Evolutionary conservation across 2,888 invertebrate species (phyloP), one percentile per base, ranked within the genome.

Genomic region (Apamea crenata): DNA sequence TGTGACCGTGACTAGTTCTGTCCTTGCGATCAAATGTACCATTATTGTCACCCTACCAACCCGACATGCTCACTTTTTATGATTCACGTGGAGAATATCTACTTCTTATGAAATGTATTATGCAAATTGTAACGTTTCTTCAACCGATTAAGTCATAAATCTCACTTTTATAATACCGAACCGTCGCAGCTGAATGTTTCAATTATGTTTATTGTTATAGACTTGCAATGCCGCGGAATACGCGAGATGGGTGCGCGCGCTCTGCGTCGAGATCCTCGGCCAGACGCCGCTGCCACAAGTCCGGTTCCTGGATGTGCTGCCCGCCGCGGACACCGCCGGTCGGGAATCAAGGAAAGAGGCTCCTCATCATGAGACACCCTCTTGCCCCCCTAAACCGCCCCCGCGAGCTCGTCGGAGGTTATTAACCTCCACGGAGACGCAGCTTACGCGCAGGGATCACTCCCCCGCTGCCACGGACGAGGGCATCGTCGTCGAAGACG

Each of bases 221-320:
- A 97, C 98, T 92, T 97, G 97, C 94, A 98, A 97, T 91, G 98
- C 98, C 93, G 97, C 97, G 90, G 97, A 97, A 90, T 98, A 98
- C 94, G 97, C 98, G 94, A 97, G 98, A 80, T 98, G 98, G 98
- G 98, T 98, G 91, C 97, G 98, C 91, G 98, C 98, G 77, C 97
- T 98, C 83, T 98, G 98, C 75, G 97, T 98, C 85, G 98, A 98
- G 93, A 97, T 98, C 85, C 98, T 98, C 87, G 97, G 98, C 5
- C 98, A 98, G 93, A 98, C 98, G 53, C 98, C 98, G 36, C 95
- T 98, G 85, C 98, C 98, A 72, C 97, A 98, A 85, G 97, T 98
- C 80, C 98, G 98, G 92, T 98, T 98, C 92, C 94, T 98, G 91
- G 98, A 98, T 93, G 98, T 98, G 86, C 92, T 98, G 78, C 97